These are phyloP conservation scores for Nephrotoma flavescens DNA, from an alignment of 2,888 invertebrate genomes.

Conservation along the genomic window DNA sequence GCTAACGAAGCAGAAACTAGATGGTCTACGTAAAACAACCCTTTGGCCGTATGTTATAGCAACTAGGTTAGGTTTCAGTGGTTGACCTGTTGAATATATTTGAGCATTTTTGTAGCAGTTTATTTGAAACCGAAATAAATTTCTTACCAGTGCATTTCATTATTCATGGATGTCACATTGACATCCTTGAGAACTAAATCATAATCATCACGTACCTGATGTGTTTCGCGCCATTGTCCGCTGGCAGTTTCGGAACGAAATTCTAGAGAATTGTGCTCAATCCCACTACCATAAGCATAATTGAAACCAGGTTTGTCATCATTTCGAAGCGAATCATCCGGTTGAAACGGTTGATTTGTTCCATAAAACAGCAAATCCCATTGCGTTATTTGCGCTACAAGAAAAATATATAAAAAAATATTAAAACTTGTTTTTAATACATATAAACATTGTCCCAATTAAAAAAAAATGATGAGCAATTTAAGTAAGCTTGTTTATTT, in stretches of 20 bases:
- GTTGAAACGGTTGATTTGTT: slow-evolving; percentile 48
- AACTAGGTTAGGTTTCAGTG: no score
- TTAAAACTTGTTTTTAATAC: slow-evolving; percentile 2
- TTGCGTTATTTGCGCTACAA: slow-evolving; percentile 45
- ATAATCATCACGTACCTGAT: slow-evolving; percentile 35
- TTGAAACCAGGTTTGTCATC: slow-evolving; percentile 18
- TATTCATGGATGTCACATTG: no score
- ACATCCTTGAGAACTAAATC: no score
- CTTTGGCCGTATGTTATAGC: no score
- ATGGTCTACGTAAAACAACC: no score
- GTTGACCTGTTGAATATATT: no score
- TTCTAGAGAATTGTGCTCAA: slow-evolving; percentile 43
- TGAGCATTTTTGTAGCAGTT: no score
- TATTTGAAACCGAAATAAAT: no score
- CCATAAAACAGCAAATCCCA: slow-evolving; percentile 78
- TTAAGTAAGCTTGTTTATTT: no score
- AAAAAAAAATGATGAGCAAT: no score
- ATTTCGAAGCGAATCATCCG: slow-evolving; percentile 27
- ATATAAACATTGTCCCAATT: background rate
- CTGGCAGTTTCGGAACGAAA: slow-evolving; percentile 38
- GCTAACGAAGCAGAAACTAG: no score
- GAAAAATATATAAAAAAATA: slow-evolving; percentile 7
- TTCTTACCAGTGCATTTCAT: no score
- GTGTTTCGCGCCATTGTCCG: slow-evolving; percentile 45
- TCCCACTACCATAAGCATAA: slow-evolving; percentile 33